Evolutionary conservation across 2,797 vertebrate genomes (phyloP).

Genomic region (Acanthis flammea): DNA sequence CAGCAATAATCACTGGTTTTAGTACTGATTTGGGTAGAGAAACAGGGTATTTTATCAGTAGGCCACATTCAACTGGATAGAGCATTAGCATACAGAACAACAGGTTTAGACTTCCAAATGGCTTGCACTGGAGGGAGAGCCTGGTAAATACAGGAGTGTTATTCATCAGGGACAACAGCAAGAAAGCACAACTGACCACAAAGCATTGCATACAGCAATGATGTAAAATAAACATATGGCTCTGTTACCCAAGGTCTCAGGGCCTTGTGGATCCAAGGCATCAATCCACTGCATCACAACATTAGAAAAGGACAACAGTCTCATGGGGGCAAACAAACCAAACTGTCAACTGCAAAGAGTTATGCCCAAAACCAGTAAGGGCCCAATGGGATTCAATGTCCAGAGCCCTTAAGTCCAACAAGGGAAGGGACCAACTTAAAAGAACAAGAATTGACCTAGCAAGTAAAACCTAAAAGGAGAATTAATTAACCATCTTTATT

Average conservation of each 20-base stretch:
- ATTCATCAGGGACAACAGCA: background rate
- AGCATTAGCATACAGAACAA: background rate
- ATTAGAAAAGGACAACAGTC: background rate
- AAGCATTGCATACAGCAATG: background rate
- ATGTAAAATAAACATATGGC: background rate
- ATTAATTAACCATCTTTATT: background rate
- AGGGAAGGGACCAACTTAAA: background rate
- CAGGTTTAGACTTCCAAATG: background rate
- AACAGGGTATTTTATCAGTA: background rate
- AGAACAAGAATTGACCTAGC: background rate
- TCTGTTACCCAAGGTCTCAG: background rate
- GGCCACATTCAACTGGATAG: background rate
- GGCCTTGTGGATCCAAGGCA: background rate
- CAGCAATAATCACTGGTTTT: background rate
- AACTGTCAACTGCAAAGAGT: background rate
- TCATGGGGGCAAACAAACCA: background rate
- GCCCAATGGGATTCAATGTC: accelerated
- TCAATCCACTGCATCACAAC: background rate
- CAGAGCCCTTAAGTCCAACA: background rate
- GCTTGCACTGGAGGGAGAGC: background rate
- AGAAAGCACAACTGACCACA: background rate
- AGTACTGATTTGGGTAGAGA: background rate
- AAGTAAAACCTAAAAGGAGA: background rate
- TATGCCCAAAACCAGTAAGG: background rate
- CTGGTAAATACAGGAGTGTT: background rate